A percentile compares a stretch with the other conserved stretches of the same genome.
phyloP scores from a whole-genome alignment of 1,140 invertebrate genomes.

The Drosophila simulans region DNA sequence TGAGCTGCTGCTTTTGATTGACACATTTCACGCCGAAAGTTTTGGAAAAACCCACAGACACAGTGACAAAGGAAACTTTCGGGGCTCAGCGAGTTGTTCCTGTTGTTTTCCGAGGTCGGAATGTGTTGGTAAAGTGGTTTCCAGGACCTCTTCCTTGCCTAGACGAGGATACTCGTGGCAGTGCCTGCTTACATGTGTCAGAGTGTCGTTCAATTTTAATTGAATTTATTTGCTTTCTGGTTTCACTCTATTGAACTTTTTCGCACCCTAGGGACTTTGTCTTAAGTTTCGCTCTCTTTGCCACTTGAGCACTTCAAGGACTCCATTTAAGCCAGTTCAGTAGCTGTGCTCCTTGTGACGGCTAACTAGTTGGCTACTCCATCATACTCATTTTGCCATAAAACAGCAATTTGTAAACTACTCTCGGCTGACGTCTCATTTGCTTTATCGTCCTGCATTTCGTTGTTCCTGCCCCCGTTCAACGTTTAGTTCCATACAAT shows the following conservation, averaged over 20 bases:
- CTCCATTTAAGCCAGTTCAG: slow-evolving; percentile 1
- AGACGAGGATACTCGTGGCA: slow-evolving; percentile 12
- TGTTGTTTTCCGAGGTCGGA: slow-evolving; percentile 32
- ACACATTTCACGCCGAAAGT: slow-evolving; percentile 65
- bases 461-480: not conserved
- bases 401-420: slow-evolving; percentile 45
- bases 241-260: slow-evolving; percentile 13
- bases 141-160: slow-evolving; percentile 22
- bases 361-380: slow-evolving; percentile 4
- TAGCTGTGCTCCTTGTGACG: slow-evolving; percentile 1
- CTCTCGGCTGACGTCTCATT: slow-evolving; percentile 37
- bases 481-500: slow-evolving; percentile 17
- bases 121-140: slow-evolving; percentile 62
- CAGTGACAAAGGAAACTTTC: slow-evolving; percentile 42
- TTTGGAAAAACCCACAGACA: slow-evolving; percentile 41
- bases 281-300: not conserved
- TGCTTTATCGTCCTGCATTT: slow-evolving; percentile 16
- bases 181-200: slow-evolving; percentile 48
- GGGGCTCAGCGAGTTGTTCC: slow-evolving; percentile 18
- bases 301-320: not conserved
- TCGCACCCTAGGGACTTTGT: not conserved
- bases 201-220: slow-evolving; percentile 41
- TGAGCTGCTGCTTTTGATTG: slow-evolving; percentile 54
- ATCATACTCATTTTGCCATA: slow-evolving; percentile 23
- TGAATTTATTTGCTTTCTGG: slow-evolving; percentile 39